Base-by-base conservation (phyloP, 2,113 vertebrate species). In the Plestiodon gilberti region DNA sequence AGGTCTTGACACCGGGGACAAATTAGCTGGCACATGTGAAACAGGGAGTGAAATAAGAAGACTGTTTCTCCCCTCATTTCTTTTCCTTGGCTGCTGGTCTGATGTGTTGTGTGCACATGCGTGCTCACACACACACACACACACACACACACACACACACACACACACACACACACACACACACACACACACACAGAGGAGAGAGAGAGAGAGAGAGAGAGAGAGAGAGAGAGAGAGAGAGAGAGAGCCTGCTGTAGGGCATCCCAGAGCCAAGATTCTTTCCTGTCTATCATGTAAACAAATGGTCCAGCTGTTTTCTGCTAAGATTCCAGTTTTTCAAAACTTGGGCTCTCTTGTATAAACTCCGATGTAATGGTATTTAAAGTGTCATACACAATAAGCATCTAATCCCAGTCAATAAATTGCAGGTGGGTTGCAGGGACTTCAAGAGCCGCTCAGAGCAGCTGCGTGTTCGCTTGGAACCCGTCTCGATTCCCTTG, bases 371-470 rank as follows among this genome's bases (percentile, higher is more conserved):
- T 97, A 97, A 97, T 97, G 96, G 96, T 97, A 97, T 97, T 97
- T 97, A 96, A 97, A 97, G 97, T 97, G 97, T 97, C 97, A 97
- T 95, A 97, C 96, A 96, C 96, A 97, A 97, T 97, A 97, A 97
- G 96, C 94, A 93, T 97, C 96, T 97, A 96, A 97, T 96, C 96
- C 96, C 96, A 92, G 96, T 96, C 97, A 96, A 97, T 97, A 97
- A 96, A 97, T 97, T 96, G 95, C 97, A 97, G 96, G 91, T 94
- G 95, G 85, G 85, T 95, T 95, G 96, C 95, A 96, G 95, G 94
- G 96, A 95, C 96, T 96, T 94, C 90, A 92, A 95, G 96, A 94
- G 94, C 94, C 95, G 95, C 95, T 97, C 95, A 94, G 94, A 96
- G 95, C 96, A 97, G 96, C 96, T 97, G 96, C 95, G 94, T 94